phyloP scores from a whole-genome alignment of 2,888 invertebrate species.

The Pristionchus japonicus region DNA sequence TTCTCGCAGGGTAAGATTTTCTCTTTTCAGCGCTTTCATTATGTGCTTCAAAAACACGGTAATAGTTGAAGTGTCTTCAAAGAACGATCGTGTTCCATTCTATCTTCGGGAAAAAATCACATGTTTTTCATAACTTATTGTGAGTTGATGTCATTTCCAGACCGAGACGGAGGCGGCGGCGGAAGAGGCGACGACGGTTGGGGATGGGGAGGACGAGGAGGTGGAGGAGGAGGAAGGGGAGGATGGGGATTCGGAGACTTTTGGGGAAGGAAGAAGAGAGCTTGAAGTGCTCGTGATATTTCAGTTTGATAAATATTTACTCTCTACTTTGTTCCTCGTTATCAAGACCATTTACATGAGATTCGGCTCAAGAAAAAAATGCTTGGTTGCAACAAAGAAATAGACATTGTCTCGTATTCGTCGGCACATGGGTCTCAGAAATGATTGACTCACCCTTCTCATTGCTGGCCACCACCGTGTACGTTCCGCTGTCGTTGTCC shows the following conservation, averaged over 20 bases:
- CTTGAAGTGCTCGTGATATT: neutral
- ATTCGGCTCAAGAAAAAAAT: neutral
- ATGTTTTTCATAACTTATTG: too few relatives aligned
- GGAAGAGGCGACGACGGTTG: neutral
- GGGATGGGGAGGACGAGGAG: neutral
- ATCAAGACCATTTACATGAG: too few relatives aligned
- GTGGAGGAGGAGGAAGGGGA: neutral
- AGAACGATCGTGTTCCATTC: too few relatives aligned
- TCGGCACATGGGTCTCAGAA: too few relatives aligned
- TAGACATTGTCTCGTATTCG: neutral
- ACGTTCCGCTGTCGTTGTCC: constrained; percentile 79
- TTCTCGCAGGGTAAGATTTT: neutral
- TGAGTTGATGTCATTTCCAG: too few relatives aligned
- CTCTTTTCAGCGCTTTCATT: too few relatives aligned
- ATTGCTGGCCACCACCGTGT: constrained; percentile 68
- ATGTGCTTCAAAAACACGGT: too few relatives aligned
- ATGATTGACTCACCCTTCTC: constrained; percentile 61
- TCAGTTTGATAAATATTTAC: neutral
- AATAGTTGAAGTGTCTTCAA: too few relatives aligned
- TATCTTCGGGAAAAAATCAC: too few relatives aligned
- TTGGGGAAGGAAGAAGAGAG: constrained; percentile 49
- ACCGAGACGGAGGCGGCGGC: too few relatives aligned
- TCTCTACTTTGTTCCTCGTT: neutral
- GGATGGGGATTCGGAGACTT: constrained; percentile 27
- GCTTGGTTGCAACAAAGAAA: neutral